Evolutionary conservation across 1,140 invertebrate genomes (phyloP).

Genomic region (Antheraea pernyi): DNA sequence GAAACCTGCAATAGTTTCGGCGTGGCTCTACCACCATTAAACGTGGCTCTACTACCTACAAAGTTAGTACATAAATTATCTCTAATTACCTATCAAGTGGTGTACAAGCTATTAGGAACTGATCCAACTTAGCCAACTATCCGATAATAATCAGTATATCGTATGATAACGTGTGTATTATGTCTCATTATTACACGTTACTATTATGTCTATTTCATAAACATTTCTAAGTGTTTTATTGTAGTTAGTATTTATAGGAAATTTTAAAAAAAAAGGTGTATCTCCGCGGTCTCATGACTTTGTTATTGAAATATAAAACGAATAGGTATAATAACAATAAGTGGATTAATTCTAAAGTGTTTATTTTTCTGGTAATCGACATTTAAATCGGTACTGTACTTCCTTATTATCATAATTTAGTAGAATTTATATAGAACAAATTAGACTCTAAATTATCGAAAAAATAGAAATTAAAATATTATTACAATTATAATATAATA

Average conservation of each 20-base stretch:
- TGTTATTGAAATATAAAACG: neutral
- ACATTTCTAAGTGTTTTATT: neutral
- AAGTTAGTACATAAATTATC: neutral
- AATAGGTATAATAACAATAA: too few relatives aligned
- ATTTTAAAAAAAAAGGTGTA: neutral
- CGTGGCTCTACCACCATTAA: too few relatives aligned
- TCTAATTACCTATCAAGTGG: neutral
- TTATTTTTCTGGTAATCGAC: too few relatives aligned
- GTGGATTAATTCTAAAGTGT: too few relatives aligned
- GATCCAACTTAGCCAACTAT: neutral
- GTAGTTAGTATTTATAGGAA: neutral
- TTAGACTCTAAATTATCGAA: neutral
- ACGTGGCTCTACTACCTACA: too few relatives aligned
- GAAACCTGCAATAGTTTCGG: too few relatives aligned
- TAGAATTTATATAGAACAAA: neutral
- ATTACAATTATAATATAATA: neutral
- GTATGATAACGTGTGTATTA: neutral
- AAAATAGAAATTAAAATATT: neutral
- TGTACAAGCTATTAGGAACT: neutral
- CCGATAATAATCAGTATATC: neutral
- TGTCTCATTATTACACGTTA: neutral
- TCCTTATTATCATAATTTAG: neutral
- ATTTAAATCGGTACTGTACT: neutral
- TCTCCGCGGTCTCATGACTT: neutral
- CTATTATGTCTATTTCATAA: neutral